phyloP scores from a whole-genome alignment of 2,113 vertebrate species.

The Okapia johnstoni region DNA sequence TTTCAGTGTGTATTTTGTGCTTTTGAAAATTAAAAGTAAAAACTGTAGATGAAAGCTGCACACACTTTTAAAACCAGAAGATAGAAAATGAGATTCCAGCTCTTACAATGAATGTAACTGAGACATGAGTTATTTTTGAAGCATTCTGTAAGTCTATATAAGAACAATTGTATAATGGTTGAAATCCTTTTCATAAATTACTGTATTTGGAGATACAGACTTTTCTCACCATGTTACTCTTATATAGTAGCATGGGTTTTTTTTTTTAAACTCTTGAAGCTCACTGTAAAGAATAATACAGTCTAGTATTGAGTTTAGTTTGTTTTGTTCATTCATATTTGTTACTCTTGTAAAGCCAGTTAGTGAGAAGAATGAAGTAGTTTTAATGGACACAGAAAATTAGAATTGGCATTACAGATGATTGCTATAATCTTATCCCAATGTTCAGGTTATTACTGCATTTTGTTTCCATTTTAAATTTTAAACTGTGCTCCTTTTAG shows the following conservation, averaged over 20 bases:
- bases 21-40: constrained; percentile 14
- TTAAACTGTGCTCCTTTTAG: background rate
- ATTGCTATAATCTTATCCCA: background rate
- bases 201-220: background rate
- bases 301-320: background rate
- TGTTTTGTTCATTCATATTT: constrained; percentile 14
- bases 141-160: background rate
- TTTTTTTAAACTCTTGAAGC: background rate
- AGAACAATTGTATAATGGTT: background rate
- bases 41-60: background rate
- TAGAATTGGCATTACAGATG: background rate
- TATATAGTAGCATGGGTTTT: background rate
- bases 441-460: background rate
- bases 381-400: constrained; percentile 28
- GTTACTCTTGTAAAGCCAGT: background rate
- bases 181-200: background rate
- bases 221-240: background rate
- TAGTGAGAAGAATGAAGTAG: background rate
- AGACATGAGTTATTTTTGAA: background rate
- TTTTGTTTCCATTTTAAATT: constrained; percentile 6
- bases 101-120: background rate
- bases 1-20: background rate
- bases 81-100: background rate
- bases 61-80: background rate
- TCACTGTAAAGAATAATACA: background rate